These are phyloP conservation scores for Palythoa heliodiscus DNA, from an alignment of 92 coral and sea anemone genomes.

Conservation along the genomic window DNA sequence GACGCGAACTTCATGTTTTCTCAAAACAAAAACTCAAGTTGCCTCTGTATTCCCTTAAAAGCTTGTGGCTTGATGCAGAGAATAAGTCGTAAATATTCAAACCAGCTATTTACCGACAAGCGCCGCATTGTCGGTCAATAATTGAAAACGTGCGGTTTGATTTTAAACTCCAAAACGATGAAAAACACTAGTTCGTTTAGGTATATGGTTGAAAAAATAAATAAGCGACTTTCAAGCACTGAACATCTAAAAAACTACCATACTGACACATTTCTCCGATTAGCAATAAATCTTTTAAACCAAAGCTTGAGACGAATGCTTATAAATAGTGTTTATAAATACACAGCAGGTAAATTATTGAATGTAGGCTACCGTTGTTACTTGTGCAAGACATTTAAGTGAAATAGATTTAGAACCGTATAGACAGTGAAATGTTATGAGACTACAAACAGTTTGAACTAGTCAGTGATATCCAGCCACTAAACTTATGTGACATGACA, in stretches of 20 bases:
- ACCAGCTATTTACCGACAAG: slow-evolving; percentile 29
- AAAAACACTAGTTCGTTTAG: background rate
- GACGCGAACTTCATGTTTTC: slow-evolving; percentile 32
- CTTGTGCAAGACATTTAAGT: background rate
- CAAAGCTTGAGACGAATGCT: background rate
- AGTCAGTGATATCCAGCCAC: background rate
- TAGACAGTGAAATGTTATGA: background rate
- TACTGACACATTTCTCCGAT: background rate
- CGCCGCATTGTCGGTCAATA: slow-evolving; percentile 11
- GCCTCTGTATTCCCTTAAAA: background rate
- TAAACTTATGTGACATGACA: background rate
- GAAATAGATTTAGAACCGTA: background rate
- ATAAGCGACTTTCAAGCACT: background rate
- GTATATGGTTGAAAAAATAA: background rate
- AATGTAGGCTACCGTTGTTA: background rate
- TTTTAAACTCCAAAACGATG: background rate
- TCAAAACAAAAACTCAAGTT: slow-evolving; percentile 32
- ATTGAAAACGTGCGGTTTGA: slow-evolving; percentile 18
- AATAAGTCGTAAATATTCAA: slow-evolving; percentile 38
- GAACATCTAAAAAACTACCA: background rate
- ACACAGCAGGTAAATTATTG: background rate
- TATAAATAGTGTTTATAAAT: background rate
- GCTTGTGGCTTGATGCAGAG: slow-evolving; percentile 9
- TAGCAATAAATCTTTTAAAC: background rate
- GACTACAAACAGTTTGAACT: background rate